Conservation (phyloP, 2,888 invertebrate genomes). For the Diploptera punctata region DNA sequence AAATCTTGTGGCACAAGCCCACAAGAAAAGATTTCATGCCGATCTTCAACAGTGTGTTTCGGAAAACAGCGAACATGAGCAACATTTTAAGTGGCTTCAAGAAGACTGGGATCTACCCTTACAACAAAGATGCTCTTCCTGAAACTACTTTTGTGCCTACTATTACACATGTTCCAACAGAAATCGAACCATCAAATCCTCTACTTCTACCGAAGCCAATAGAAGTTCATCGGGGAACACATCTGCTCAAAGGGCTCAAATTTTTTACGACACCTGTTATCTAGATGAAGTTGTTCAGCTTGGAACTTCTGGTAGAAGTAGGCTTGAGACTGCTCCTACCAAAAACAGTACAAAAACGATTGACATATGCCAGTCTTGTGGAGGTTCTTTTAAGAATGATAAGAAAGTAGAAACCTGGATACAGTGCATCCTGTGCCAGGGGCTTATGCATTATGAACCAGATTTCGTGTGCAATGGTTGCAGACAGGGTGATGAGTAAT, state of each 20-base stretch:
- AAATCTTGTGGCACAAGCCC: too few relatives aligned
- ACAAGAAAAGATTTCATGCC: neutral
- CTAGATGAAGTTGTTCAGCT: too few relatives aligned
- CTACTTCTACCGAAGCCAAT: neutral
- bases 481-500: too few relatives aligned
- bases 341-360: too few relatives aligned
- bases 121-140: neutral
- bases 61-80: neutral
- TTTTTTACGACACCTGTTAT: too few relatives aligned
- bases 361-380: too few relatives aligned
- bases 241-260: neutral
- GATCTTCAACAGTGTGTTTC: neutral
- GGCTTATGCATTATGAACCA: neutral
- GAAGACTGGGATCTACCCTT: neutral
- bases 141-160: neutral
- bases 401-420: neutral
- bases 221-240: neutral
- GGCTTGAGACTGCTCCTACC: too few relatives aligned
- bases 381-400: too few relatives aligned
- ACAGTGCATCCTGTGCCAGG: neutral
- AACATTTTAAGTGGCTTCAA: neutral
- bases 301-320: too few relatives aligned
- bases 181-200: neutral
- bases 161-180: neutral
- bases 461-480: neutral